A percentile compares a stretch with the other conserved stretches of the same genome.
phyloP scores from a whole-genome alignment of 2,113 vertebrate species.

The Nothoprocta pentlandii region DNA sequence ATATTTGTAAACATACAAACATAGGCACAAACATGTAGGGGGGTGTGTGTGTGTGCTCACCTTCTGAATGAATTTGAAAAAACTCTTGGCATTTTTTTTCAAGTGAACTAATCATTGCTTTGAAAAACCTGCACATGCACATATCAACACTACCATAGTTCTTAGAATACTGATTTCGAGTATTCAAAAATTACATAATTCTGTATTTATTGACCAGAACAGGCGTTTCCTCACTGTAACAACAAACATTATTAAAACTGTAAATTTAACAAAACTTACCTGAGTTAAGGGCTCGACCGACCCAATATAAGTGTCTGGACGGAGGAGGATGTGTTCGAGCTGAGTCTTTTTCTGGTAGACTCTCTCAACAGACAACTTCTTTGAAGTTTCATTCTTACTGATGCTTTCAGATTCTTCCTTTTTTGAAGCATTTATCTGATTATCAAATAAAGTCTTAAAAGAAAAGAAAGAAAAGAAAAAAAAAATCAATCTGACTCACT shows the following conservation, averaged over 20 bases:
- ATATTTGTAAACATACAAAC: not conserved
- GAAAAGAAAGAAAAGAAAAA: constrained; percentile 41
- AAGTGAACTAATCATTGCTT: not conserved
- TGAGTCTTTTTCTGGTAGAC: constrained; percentile 99
- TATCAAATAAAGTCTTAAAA: constrained; percentile 89
- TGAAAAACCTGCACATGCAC: not conserved
- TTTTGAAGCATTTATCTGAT: constrained; percentile 84
- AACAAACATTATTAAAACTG: not conserved
- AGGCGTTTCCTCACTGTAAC: not conserved
- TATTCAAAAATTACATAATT: not conserved
- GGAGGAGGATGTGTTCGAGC: constrained; percentile 97
- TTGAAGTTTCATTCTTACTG: constrained; percentile 88
- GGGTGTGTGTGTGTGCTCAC: not conserved
- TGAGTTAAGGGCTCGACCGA: constrained; percentile 94
- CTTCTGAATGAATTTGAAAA: not conserved
- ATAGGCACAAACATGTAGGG: not conserved
- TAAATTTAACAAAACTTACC: constrained; percentile 75
- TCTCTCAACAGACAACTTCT: constrained; percentile 96
- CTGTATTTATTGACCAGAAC: not conserved
- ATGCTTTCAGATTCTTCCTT: constrained; percentile 90
- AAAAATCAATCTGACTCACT: constrained; percentile 7
- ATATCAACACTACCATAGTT: not conserved
- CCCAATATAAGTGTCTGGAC: constrained; percentile 97
- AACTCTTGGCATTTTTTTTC: not conserved
- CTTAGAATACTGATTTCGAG: not conserved